Base-by-base conservation (phyloP, 2,888 invertebrate genomes). In the Selenia dentaria region DNA sequence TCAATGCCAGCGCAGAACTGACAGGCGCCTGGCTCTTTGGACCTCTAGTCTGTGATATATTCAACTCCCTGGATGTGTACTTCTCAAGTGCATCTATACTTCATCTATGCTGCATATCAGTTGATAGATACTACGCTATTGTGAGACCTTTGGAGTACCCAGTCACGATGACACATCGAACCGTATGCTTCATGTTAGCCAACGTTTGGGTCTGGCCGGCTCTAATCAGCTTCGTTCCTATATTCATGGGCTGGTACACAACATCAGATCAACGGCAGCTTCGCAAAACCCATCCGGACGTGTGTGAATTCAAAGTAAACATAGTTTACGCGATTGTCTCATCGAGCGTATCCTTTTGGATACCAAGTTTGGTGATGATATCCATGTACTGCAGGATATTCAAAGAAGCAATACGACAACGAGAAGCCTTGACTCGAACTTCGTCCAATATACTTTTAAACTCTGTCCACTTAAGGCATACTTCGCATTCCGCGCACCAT, bases 181-280 rank as follows among this genome's bases (percentile, higher is more conserved):
- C 96, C 2, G 95, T 95, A 1, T 94, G 94, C 43, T 92, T 96
- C 45, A 96, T 96, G 96, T 83, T 97, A 25, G 94, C 95, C 38
- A 94, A 96, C 35, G 98, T 97, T 0, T 99, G 98, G 98, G 93
- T 96, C 40, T 94, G 97, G 71, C 98, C 98, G 0, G 96, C 96
- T 0, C 92, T 98, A 51, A 96, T 99, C 62, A 98, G 98, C 51
- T 98, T 98, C 79, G 94, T 98, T 41, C 98, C 98, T 27, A 98
- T 98, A 47, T 97, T 98, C 80, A 94, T 97, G 86, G 98, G 96
- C 35, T 97, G 98, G 96, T 98, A 98, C 80, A 97, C 98, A 4
- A 98, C 98, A 0, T 92, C 92, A 13, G 94, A 95, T 45, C 96
- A 97, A 71, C 89, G 95, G 28, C 92, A 88, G 83, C 93, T 90